Evolutionary conservation across 2,113 vertebrate genomes (phyloP).

Genomic region (Nothocercus nigrocapillus): DNA sequence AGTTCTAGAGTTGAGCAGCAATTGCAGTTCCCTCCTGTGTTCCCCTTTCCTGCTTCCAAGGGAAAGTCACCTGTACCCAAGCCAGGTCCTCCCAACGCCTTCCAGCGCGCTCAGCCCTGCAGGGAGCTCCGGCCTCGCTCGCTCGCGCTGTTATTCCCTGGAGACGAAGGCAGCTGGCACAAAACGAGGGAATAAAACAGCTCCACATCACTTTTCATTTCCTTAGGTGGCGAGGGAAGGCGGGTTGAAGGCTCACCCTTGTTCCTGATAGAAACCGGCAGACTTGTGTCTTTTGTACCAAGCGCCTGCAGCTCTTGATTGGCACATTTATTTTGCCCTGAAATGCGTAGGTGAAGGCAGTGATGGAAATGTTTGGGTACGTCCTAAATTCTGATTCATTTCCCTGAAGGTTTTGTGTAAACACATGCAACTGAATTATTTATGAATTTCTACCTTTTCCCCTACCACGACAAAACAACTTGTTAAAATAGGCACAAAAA

Average conservation of each 20-base stretch:
- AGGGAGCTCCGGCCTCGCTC: background rate
- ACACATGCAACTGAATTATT: background rate
- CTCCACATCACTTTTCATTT: background rate
- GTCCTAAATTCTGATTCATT: background rate
- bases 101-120: background rate
- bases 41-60: background rate
- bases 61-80: accelerated
- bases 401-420: background rate
- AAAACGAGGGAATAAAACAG: background rate
- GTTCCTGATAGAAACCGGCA: background rate
- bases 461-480: background rate
- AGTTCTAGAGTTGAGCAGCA: background rate
- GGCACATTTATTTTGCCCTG: background rate
- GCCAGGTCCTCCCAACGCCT: background rate
- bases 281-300: background rate
- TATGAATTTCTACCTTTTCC: background rate
- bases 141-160: background rate
- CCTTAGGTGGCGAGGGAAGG: background rate
- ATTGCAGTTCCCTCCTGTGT: background rate
- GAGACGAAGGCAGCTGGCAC: background rate
- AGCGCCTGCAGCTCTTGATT: accelerated
- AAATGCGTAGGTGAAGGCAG: background rate
- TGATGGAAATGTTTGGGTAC: background rate
- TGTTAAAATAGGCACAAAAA: background rate
- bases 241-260: background rate